These are phyloP conservation scores for Ectropis grisescens DNA, from an alignment of 1,140 invertebrate species.

Conservation along the genomic window DNA sequence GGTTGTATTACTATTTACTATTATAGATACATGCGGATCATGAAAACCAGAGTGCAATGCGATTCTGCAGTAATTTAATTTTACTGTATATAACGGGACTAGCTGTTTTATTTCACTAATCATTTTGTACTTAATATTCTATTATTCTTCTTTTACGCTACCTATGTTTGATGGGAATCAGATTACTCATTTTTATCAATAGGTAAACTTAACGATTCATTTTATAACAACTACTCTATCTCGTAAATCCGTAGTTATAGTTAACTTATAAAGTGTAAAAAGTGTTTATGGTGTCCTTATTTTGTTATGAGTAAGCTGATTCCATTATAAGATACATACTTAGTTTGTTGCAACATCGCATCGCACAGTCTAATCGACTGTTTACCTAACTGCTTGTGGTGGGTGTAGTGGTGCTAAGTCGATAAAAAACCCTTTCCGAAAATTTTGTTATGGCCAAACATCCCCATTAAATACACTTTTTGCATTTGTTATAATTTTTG, in stretches of 20 bases:
- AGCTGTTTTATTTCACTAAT: slow-evolving; percentile 59
- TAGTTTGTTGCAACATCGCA: slow-evolving; percentile 46
- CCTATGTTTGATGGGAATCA: slow-evolving; percentile 59
- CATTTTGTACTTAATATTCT: slow-evolving; percentile 65
- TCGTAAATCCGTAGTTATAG: no score
- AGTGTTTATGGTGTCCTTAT: no score
- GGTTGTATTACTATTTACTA: slow-evolving; percentile 57
- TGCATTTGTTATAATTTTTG: slow-evolving; percentile 68
- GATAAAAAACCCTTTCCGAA: slow-evolving; percentile 56
- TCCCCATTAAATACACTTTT: slow-evolving; percentile 64
- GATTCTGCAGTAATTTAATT: slow-evolving; percentile 47
- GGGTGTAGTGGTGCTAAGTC: slow-evolving; percentile 57
- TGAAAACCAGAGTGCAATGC: slow-evolving; percentile 66
- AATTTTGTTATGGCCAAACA: slow-evolving; percentile 66
- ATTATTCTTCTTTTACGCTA: slow-evolving; percentile 59
- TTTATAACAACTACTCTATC: slow-evolving; percentile 1
- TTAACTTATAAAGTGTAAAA: no score
- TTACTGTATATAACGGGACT: slow-evolving; percentile 55
- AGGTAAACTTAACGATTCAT: slow-evolving; percentile 1
- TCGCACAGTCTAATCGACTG: slow-evolving; percentile 53
- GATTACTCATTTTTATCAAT: slow-evolving; percentile 25
- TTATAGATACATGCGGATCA: slow-evolving; percentile 58
- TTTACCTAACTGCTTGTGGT: slow-evolving; percentile 59
- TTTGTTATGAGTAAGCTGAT: slow-evolving; percentile 44
- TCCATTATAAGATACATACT: slow-evolving; percentile 44